Percentiles rank a stretch among this genome's conserved stretches.
phyloP scores from a whole-genome alignment of 1,140 invertebrate genomes.

The Hylaeus volcanicus region DNA sequence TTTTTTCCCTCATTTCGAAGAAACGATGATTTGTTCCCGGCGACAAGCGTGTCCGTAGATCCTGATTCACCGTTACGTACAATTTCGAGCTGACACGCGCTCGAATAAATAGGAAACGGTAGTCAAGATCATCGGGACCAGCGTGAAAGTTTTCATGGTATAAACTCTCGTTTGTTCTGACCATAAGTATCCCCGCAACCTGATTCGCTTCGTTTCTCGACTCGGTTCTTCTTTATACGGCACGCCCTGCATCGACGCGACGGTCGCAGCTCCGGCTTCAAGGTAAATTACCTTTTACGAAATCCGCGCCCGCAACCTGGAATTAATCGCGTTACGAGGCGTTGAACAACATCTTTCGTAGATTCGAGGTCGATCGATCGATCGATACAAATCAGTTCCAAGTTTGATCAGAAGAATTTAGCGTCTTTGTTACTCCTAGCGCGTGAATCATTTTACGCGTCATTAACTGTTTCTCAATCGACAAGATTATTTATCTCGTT shows the following conservation, averaged over 20 bases:
- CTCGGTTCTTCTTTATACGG: constrained; percentile 30
- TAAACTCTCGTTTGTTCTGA: constrained; percentile 20
- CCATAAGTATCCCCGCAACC: not conserved
- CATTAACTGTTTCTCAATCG: no score
- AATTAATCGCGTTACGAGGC: not conserved
- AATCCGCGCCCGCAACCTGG: not conserved
- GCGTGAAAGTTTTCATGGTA: constrained; percentile 49
- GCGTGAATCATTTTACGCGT: no score
- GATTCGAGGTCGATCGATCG: not conserved
- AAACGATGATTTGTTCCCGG: not conserved
- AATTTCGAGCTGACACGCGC: not conserved
- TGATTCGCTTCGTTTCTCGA: constrained; percentile 16
- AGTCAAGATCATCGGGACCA: constrained; percentile 26
- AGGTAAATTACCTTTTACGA: not conserved
- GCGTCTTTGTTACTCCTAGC: no score
- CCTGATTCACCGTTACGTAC: constrained; percentile 1
- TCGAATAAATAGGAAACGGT: constrained; percentile 28
- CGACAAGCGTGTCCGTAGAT: not conserved
- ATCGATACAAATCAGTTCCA: not conserved
- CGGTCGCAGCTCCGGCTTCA: not conserved
- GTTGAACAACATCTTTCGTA: not conserved
- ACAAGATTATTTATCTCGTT: no score
- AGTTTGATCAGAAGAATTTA: not conserved
- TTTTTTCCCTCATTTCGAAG: not conserved
- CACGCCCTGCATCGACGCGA: not conserved